phyloP scores from a whole-genome alignment of 2,888 invertebrate species.

The Cosmia trapezina region DNA sequence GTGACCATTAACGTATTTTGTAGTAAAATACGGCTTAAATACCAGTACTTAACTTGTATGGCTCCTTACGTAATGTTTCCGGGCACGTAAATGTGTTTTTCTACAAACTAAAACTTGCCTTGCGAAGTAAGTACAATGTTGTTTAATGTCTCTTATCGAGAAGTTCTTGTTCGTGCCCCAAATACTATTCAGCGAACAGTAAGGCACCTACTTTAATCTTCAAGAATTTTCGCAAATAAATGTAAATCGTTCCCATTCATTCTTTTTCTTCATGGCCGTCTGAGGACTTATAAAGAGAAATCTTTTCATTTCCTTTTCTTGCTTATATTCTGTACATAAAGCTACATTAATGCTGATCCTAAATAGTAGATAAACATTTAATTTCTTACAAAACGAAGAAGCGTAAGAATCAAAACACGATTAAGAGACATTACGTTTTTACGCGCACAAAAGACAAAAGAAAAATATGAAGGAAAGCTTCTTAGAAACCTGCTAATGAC shows the following conservation, averaged over 20 bases:
- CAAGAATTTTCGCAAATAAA: conserved; percentile 45
- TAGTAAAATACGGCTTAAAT: conserved; percentile 51
- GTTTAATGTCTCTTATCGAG: conserved; percentile 68
- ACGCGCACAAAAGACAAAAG: conserved; percentile 10
- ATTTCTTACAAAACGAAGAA: conserved; percentile 2
- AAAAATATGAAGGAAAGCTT: conserved; percentile 29
- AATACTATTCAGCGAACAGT: conserved; percentile 64
- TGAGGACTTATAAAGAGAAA: conserved; percentile 34
- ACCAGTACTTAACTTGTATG: conserved; percentile 49
- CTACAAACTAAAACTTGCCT: conserved; percentile 56
- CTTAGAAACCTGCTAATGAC: conserved; percentile 41
- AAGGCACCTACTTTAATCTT: conserved; percentile 51
- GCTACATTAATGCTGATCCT: not conserved
- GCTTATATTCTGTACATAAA: not conserved
- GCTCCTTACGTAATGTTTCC: conserved; percentile 56
- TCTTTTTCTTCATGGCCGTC: conserved; percentile 33
- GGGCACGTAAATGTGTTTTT: conserved; percentile 62
- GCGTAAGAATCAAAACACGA: conserved; percentile 36
- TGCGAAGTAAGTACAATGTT: conserved; percentile 45
- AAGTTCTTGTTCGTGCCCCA: conserved; percentile 70
- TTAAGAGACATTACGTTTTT: conserved; percentile 31
- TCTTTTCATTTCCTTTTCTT: conserved; percentile 29
- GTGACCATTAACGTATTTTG: conserved; percentile 49
- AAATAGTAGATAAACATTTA: not conserved
- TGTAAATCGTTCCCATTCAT: conserved; percentile 48